phyloP scores from a whole-genome alignment of 2,888 invertebrate species.

The Phortica okadai region DNA sequence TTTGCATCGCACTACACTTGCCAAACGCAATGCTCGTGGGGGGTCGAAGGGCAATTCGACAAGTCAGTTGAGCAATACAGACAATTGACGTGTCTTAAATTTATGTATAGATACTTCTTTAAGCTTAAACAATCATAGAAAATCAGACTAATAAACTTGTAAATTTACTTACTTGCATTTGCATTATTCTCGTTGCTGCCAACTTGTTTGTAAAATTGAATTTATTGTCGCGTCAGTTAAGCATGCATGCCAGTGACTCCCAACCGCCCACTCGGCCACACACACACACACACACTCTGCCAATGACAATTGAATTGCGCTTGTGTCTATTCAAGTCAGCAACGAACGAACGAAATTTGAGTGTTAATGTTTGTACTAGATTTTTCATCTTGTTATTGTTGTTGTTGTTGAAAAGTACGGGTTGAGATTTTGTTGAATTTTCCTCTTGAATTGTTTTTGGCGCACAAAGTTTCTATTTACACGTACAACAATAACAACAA shows the following conservation, averaged over 20 bases:
- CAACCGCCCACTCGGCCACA: not conserved
- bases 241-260: too few relatives aligned
- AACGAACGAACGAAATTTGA: not conserved
- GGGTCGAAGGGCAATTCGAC: not conserved
- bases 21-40: not conserved
- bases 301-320: constrained; percentile 12
- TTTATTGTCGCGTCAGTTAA: too few relatives aligned
- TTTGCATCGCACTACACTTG: not conserved
- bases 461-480: constrained; percentile 69
- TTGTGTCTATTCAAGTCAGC: too few relatives aligned
- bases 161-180: constrained; percentile 35
- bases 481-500: constrained; percentile 29
- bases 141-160: constrained; percentile 36
- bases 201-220: not conserved
- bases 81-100: not conserved
- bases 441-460: constrained; percentile 61
- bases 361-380: constrained; percentile 29
- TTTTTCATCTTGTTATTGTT: not conserved
- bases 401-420: constrained; percentile 54
- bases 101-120: not conserved
- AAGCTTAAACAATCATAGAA: not conserved
- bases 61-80: not conserved
- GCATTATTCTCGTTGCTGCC: not conserved
- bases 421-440: constrained; percentile 53
- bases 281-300: not conserved